Evolutionary conservation across 2,797 vertebrate genomes (phyloP).

Genomic region (Helicolenus hilgendorfi): DNA sequence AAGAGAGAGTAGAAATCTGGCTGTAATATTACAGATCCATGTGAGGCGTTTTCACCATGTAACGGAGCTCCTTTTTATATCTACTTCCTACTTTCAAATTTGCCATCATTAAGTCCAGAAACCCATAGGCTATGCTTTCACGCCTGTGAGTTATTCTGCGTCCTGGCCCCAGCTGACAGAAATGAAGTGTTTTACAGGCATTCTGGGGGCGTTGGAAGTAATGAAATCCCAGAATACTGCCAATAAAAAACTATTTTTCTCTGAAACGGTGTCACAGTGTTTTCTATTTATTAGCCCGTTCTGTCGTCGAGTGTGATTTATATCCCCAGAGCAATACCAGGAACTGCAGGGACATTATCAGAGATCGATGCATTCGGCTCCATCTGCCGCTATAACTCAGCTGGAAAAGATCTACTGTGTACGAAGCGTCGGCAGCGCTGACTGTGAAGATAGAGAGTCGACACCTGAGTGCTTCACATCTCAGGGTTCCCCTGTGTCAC

Average conservation of each 20-base stretch:
- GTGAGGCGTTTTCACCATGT: not conserved
- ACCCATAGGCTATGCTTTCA: conserved; percentile 38
- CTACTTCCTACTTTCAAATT: conserved; percentile 30
- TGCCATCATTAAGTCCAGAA: conserved; percentile 28
- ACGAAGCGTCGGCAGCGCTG: not conserved
- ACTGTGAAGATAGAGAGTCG: conserved; percentile 19
- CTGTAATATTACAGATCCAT: not conserved
- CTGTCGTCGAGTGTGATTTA: conserved; percentile 59
- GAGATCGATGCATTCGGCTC: conserved; percentile 66
- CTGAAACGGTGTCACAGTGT: conserved; percentile 43
- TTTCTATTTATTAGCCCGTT: conserved; percentile 69
- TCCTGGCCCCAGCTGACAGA: conserved; percentile 48
- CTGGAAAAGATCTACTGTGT: conserved; percentile 33
- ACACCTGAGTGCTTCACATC: not conserved
- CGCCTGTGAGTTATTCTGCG: conserved; percentile 47
- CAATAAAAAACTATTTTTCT: conserved; percentile 64
- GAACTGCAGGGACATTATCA: conserved; percentile 53
- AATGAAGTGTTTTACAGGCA: conserved; percentile 45
- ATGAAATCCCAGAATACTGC: conserved; percentile 65
- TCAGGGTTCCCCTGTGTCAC: not conserved
- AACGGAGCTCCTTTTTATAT: conserved; percentile 1
- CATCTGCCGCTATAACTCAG: conserved; percentile 61
- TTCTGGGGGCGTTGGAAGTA: conserved; percentile 56
- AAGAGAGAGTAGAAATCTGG: not conserved
- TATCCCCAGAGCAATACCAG: conserved; percentile 26